Evolutionary conservation across 2,113 vertebrate genomes (phyloP).

Genomic region (Eolophus roseicapilla): DNA sequence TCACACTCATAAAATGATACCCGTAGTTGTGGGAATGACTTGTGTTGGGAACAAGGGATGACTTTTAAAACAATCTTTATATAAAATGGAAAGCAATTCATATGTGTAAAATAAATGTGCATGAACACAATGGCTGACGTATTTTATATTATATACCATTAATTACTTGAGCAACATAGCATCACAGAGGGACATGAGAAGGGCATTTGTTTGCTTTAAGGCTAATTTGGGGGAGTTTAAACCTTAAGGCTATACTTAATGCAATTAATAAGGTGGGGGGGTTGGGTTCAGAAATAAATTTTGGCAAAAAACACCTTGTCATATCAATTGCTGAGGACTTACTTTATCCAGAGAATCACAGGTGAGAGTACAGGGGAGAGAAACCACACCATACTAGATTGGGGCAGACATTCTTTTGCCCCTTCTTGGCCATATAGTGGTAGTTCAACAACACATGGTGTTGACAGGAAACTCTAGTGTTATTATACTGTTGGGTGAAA

Average conservation of each 20-base stretch:
- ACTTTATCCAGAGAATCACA: accelerated
- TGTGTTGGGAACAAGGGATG: slow-evolving; percentile 31
- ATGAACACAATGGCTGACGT: not conserved
- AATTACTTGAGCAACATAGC: not conserved
- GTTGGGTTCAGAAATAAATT: not conserved
- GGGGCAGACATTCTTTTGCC: not conserved
- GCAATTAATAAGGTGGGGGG: not conserved
- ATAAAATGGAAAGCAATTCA: slow-evolving; percentile 31
- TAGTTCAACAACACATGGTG: not conserved
- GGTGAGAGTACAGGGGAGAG: not conserved
- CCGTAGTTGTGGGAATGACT: slow-evolving; percentile 36
- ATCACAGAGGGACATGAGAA: not conserved
- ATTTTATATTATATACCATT: not conserved
- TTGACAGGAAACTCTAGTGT: not conserved
- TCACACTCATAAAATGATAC: slow-evolving; percentile 69
- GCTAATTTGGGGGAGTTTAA: not conserved
- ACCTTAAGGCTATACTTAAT: not conserved
- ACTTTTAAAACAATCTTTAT: slow-evolving; percentile 42
- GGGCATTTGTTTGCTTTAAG: not conserved
- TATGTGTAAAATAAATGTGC: slow-evolving; percentile 28
- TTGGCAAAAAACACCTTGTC: not conserved
- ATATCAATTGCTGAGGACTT: not conserved
- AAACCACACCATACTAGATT: not conserved
- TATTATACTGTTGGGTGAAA: not conserved
- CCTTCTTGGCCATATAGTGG: not conserved